These are phyloP conservation scores for Achlya flavicornis DNA, from an alignment of 2,888 invertebrate species.

Conservation along the genomic window DNA sequence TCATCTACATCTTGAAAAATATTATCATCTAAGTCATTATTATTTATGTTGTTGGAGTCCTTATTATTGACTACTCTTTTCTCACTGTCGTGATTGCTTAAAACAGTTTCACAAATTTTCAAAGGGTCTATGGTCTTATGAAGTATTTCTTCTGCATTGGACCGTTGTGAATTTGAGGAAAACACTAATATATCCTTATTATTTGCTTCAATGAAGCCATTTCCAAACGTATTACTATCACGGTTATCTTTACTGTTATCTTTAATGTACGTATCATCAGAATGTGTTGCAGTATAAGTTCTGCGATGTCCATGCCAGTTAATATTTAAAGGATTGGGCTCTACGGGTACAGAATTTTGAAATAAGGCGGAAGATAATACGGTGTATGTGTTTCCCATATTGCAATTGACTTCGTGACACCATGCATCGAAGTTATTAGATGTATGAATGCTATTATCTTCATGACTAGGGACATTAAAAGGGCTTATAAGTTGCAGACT, in stretches of 20 bases:
- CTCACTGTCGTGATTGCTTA: slow-evolving; percentile 27
- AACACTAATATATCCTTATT: slow-evolving; percentile 36
- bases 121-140: slow-evolving; percentile 40
- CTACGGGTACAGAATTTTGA: neutral
- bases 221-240: neutral
- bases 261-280: neutral
- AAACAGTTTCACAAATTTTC: slow-evolving; percentile 50
- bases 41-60: slow-evolving; percentile 10
- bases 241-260: neutral
- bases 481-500: neutral
- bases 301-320: neutral
- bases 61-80: slow-evolving; percentile 4
- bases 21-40: slow-evolving; percentile 1
- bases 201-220: neutral
- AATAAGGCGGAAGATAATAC: neutral
- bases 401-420: neutral
- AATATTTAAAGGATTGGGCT: neutral
- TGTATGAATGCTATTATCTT: neutral
- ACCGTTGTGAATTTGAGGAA: slow-evolving; percentile 34
- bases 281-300: neutral
- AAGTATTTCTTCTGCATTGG: slow-evolving; percentile 10
- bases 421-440: slow-evolving; percentile 1
- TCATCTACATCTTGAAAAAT: neutral
- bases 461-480: neutral
- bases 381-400: slow-evolving; percentile 6